These are phyloP conservation scores for Tragelaphus buxtoni DNA, from an alignment of 2,113 vertebrate genomes.

Conservation along the genomic window DNA sequence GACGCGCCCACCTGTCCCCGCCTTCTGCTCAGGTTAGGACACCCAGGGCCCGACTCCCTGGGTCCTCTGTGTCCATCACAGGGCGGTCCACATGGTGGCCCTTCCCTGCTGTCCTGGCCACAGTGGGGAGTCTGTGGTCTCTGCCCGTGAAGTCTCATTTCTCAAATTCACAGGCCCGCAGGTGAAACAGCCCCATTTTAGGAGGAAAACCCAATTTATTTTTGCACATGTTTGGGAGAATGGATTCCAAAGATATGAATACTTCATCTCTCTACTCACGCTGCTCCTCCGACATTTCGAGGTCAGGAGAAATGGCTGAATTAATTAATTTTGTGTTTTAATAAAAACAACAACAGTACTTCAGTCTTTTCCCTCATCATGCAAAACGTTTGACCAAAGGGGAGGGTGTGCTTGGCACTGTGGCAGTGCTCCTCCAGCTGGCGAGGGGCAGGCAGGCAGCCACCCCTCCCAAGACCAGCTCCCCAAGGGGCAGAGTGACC, in stretches of 20 bases:
- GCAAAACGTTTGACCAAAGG: background rate
- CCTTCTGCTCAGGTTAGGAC: background rate
- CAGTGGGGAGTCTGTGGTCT: accelerated
- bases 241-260: constrained; percentile 5
- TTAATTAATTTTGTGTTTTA: constrained; percentile 24
- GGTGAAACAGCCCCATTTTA: background rate
- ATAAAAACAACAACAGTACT: background rate
- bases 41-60: accelerated
- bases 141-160: background rate
- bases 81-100: background rate
- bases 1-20: accelerated
- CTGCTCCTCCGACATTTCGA: background rate
- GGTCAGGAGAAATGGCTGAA: constrained; percentile 18
- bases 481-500: background rate
- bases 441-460: background rate
- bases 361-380: accelerated
- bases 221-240: constrained; percentile 9
- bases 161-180: background rate
- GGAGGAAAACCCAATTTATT: background rate
- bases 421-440: background rate
- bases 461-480: background rate
- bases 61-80: accelerated
- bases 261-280: background rate
- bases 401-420: background rate
- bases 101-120: too few species aligned